These are phyloP conservation scores for Cryptosula pallasiana DNA, from an alignment of 2,888 invertebrate genomes.

Conservation along the genomic window DNA sequence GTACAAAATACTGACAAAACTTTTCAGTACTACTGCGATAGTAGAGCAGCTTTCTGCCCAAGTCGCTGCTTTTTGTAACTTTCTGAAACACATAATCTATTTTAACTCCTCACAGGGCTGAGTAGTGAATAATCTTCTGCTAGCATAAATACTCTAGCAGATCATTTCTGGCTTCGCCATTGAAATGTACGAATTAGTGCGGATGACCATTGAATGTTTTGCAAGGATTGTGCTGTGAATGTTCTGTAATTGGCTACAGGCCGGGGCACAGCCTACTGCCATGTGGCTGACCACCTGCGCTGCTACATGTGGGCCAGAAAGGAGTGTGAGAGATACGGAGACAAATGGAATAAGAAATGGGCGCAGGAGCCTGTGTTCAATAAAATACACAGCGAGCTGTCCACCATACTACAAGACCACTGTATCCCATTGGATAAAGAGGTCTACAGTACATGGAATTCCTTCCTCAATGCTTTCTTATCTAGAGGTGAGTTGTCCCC, in stretches of 20 bases:
- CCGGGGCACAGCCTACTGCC: conserved; percentile 50
- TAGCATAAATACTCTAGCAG: no score
- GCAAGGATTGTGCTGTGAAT: no score
- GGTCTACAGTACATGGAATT: conserved; percentile 45
- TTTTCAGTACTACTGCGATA: no score
- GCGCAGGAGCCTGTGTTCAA: conserved; percentile 53
- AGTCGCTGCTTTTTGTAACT: no score
- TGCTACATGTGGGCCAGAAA: conserved; percentile 50
- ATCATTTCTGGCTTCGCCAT: no score
- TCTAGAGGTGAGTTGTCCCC: conserved; percentile 38
- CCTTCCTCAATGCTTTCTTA: conserved; percentile 44
- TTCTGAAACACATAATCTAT: no score
- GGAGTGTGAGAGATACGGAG: conserved; percentile 49
- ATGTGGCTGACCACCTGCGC: conserved; percentile 43
- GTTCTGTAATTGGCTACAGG: conserved; percentile 34
- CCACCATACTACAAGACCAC: conserved; percentile 39
- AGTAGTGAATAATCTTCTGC: no score
- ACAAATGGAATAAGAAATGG: conserved; percentile 54
- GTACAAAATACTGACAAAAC: no score
- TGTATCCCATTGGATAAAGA: conserved; percentile 40
- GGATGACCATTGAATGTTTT: no score
- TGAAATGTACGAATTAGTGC: no score
- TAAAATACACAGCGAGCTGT: conserved; percentile 49
- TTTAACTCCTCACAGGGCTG: no score
- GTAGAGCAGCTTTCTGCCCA: no score